Percentiles rank a stretch among this genome's conserved stretches.
phyloP scores from a whole-genome alignment of 2,113 vertebrate genomes.

The Sorex araneus region DNA sequence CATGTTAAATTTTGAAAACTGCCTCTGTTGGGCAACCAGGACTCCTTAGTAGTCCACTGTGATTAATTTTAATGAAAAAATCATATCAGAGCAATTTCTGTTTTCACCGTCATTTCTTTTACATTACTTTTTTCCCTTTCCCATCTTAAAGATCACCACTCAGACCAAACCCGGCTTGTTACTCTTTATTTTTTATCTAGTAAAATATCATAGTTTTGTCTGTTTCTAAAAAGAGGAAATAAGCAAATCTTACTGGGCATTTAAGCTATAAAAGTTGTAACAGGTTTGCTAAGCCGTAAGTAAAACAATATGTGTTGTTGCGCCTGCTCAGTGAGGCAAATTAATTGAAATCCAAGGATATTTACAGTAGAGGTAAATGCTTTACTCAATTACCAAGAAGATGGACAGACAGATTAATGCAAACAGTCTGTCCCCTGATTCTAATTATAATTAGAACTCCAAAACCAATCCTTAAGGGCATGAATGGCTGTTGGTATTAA shows the following conservation, averaged over 20 bases:
- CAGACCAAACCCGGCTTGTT: background rate
- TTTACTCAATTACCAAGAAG: constrained; percentile 58
- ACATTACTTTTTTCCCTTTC: background rate
- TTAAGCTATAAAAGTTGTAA: constrained; percentile 57
- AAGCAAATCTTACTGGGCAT: constrained; percentile 8
- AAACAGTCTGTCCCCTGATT: constrained; percentile 5
- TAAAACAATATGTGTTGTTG: constrained; percentile 49
- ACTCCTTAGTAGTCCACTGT: background rate
- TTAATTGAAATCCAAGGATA: constrained; percentile 32
- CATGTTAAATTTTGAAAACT: background rate
- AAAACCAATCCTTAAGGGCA: constrained; percentile 46
- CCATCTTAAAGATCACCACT: too few relatives aligned
- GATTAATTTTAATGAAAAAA: constrained; percentile 47
- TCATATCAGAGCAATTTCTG: constrained; percentile 10
- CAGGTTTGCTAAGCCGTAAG: constrained; percentile 34
- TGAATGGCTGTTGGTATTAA: constrained; percentile 48
- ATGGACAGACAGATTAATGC: constrained; percentile 52
- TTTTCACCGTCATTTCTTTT: constrained; percentile 17
- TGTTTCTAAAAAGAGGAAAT: constrained; percentile 49
- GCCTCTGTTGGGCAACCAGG: background rate
- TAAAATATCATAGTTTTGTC: background rate
- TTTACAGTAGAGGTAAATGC: constrained; percentile 47
- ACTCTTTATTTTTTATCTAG: background rate
- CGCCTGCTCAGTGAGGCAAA: constrained; percentile 48
- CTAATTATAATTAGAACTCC: constrained; percentile 74